A percentile compares a stretch with the other conserved stretches of the same genome.
Evolutionary conservation across 1,140 invertebrate species (phyloP).

Genomic region (Drosophila arawakana): DNA sequence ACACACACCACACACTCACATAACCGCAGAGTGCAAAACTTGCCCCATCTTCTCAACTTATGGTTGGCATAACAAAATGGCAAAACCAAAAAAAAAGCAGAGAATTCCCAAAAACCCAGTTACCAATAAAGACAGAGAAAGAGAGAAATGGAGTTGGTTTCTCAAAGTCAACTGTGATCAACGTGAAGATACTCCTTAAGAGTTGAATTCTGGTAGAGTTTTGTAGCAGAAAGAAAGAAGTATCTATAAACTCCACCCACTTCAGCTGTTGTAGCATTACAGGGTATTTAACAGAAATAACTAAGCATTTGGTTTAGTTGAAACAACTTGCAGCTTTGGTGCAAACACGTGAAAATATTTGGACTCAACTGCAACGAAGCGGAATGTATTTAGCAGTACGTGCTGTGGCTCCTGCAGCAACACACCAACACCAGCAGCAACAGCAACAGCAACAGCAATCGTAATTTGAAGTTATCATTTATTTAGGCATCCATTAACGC

Average conservation of each 20-base stretch:
- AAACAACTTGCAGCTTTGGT: constrained; percentile 28
- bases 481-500: constrained; percentile 81
- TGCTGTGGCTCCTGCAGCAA: constrained; percentile 38
- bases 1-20: constrained; percentile 3
- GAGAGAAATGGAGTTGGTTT: neutral
- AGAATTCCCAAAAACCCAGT: constrained; percentile 39
- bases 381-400: constrained; percentile 79
- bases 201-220: neutral
- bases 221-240: neutral
- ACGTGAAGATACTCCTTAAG: neutral
- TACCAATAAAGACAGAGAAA: neutral
- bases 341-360: constrained; percentile 79
- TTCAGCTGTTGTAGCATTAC: no score
- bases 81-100: constrained; percentile 24
- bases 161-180: neutral
- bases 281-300: constrained; percentile 29
- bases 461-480: constrained; percentile 83
- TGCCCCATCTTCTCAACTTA: neutral
- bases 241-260: no score
- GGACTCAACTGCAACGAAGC: constrained; percentile 68
- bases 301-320: constrained; percentile 41
- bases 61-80: constrained; percentile 43
- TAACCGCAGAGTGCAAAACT: constrained; percentile 39
- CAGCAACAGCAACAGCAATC: constrained; percentile 50
- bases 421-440: no score